Base-by-base conservation (phyloP, 2,888 invertebrate species). In the Malthinus seriepunctatus region DNA sequence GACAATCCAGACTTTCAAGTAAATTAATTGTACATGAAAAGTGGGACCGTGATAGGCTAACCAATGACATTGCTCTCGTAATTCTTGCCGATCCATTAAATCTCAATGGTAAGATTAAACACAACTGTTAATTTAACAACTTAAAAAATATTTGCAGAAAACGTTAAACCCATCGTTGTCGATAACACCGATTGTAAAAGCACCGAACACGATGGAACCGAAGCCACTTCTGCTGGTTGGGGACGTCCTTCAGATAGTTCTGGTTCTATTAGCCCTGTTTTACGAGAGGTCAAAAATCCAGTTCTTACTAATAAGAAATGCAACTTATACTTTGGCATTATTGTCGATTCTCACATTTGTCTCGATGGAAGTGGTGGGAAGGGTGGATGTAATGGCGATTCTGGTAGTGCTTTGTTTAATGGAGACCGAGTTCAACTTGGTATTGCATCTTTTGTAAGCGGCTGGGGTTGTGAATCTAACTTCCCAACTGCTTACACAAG, bases 341-440 rank as follows among this genome's bases (percentile, higher is more conserved):
- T 23, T n/a, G n/a, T 23, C 23, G 23, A 3, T 23, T 5, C 77
- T 50, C 81, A 83, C 63, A 65, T 84, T 8, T 84, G 84, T 63
- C 79, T 81, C 23, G 72, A 74, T 11, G 83, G 82, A 0, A 55
- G 65, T 0, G 72, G 74, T 0, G 75, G 76, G 0, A 76, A 74
- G 8, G 81, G 82, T 0, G 80, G 81, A 2, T 84, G 84, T 62
- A 81, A 78, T 32, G 82, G 81, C 0, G 81, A 82, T 59, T 80
- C 79, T 6, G 79, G 78, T 33, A 78, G 79, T 23, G 65, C 72
- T n/a, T 9, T 55, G 8, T 1, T 1, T 10, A 10, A 35, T 23
- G 37, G 23, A 1, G 6, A n/a, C 1, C 8, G 10, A 12, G 32
- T 69, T 14, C 74, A 67, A 64, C 48, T 67, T 55, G 76, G 76